These are phyloP conservation scores for Rynchops niger DNA, from an alignment of 2,113 vertebrate species.

Conservation along the genomic window DNA sequence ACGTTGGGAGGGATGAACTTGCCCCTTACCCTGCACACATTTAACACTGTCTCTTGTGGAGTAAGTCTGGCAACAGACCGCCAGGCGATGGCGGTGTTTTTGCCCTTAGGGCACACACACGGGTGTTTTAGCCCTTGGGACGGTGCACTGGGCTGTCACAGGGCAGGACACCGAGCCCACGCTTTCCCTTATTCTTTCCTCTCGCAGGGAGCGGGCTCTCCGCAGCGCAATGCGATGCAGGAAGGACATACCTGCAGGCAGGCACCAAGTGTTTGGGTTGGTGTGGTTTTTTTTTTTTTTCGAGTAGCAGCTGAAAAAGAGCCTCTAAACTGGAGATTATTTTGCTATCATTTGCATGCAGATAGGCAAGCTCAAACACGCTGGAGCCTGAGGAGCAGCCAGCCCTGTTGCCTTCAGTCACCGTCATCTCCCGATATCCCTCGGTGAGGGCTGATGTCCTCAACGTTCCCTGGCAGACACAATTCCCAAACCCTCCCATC, in stretches of 20 bases:
- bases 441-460: background rate
- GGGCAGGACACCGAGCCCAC: rapidly evolving
- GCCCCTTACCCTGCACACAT: background rate
- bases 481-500: background rate
- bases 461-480: background rate
- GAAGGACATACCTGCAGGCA: background rate
- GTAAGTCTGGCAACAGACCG: background rate
- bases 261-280: background rate
- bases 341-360: background rate
- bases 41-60: background rate
- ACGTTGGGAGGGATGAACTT: background rate
- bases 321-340: background rate
- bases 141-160: background rate
- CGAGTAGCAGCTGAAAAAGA: background rate
- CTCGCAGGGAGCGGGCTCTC: background rate
- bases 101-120: background rate
- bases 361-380: background rate
- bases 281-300: background rate
- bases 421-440: rapidly evolving
- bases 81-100: background rate
- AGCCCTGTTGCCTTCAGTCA: background rate
- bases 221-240: rapidly evolving
- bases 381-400: background rate
- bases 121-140: background rate
- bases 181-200: background rate